A percentile compares a stretch with the other conserved stretches of the same genome.
phyloP scores from a whole-genome alignment of 2,797 vertebrate genomes.

The Leptatherina wallacei region DNA sequence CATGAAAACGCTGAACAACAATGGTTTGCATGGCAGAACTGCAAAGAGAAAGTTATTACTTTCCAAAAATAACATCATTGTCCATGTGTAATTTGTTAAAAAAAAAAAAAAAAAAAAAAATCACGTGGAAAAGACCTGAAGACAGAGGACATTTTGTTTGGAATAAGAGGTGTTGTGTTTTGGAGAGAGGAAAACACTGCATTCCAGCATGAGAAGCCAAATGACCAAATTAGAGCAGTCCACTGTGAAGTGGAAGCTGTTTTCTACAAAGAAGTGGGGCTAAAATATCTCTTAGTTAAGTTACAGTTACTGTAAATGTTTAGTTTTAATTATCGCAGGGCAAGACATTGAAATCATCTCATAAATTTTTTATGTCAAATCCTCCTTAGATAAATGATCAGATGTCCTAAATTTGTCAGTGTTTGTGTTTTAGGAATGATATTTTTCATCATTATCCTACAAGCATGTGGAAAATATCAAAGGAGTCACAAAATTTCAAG shows the following conservation, averaged over 20 bases:
- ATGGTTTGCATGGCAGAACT: not conserved
- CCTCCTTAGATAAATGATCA: not conserved
- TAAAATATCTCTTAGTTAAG: not conserved
- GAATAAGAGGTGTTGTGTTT: not conserved
- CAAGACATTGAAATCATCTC: not conserved
- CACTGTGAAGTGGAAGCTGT: not conserved
- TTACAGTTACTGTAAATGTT: not conserved
- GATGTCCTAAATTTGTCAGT: not conserved
- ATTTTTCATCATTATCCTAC: not conserved
- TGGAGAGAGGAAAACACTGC: not conserved
- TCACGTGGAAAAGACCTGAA: not conserved
- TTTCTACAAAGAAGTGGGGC: not conserved
- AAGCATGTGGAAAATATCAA: not conserved
- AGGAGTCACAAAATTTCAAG: not conserved
- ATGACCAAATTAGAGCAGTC: no score
- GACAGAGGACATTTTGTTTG: not conserved
- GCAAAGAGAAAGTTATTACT: not conserved
- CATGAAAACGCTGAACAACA: not conserved
- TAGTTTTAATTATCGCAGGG: not conserved
- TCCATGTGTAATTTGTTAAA: not conserved
- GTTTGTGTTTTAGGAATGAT: not conserved
- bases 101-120: not conserved
- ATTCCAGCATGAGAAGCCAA: not conserved
- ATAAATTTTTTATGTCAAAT: not conserved
- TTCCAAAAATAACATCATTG: not conserved